Evolutionary conservation across 2,113 vertebrate species (phyloP).

Genomic region (Muntiacus muntjak): DNA sequence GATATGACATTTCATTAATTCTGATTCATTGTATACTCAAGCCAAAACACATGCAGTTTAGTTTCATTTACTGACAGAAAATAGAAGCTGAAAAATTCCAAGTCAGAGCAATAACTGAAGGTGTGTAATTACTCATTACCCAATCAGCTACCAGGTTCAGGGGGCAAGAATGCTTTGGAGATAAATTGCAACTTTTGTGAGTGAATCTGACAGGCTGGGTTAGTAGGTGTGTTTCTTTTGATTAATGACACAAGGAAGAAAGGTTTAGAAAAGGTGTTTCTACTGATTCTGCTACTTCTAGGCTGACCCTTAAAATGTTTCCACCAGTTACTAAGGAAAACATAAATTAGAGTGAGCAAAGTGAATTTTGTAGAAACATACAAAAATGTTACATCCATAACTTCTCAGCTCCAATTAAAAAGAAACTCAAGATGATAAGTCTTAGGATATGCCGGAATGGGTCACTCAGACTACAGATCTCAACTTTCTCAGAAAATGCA

Average conservation of each 20-base stretch:
- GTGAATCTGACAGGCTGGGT: constrained; percentile 67
- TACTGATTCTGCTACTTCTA: constrained; percentile 68
- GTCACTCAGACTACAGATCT: constrained; percentile 2
- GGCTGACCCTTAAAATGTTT: constrained; percentile 68
- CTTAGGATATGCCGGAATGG: neutral
- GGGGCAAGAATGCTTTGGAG: constrained; percentile 62
- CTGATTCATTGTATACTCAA: constrained; percentile 71
- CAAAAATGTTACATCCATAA: constrained; percentile 41
- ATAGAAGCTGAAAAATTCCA: constrained; percentile 62
- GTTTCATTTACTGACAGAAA: constrained; percentile 67
- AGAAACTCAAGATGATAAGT: constrained; percentile 38
- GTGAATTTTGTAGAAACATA: constrained; percentile 55
- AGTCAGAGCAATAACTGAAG: constrained; percentile 62
- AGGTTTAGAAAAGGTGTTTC: constrained; percentile 59
- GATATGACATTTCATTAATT: constrained; percentile 75
- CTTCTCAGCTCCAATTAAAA: constrained; percentile 49
- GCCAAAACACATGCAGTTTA: constrained; percentile 63
- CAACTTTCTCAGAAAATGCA: constrained; percentile 29
- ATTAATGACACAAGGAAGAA: constrained; percentile 71
- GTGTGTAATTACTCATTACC: constrained; percentile 75
- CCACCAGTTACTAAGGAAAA: constrained; percentile 63
- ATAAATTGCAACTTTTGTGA: constrained; percentile 70
- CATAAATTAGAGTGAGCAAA: constrained; percentile 66
- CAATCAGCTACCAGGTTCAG: constrained; percentile 71
- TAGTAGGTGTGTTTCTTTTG: constrained; percentile 68